Conservation (phyloP, 2,797 vertebrate species). For the Rhynchonycteris naso region DNA sequence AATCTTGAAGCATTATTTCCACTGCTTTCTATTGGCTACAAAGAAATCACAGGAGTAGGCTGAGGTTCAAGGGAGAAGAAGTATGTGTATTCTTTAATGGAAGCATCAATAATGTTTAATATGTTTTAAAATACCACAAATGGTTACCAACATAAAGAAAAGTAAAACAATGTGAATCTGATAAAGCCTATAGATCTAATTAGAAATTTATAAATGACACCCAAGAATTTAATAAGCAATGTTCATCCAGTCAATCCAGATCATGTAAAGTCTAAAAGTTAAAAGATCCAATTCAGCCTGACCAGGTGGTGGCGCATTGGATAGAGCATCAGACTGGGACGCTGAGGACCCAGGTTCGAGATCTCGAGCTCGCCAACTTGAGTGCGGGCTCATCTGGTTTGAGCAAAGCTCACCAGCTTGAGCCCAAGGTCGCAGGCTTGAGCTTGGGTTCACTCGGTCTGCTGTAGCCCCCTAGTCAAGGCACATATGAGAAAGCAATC, state of each 20-base stretch:
- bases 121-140: constrained; percentile 1
- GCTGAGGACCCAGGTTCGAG: too few relatives aligned
- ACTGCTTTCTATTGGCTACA: background rate
- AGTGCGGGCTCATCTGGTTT: too few relatives aligned
- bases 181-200: background rate
- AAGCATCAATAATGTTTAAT: background rate
- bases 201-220: background rate
- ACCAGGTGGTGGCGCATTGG: too few relatives aligned
- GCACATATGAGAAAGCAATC: too few relatives aligned
- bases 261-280: background rate
- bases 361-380: too few relatives aligned
- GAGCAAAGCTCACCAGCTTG: too few relatives aligned
- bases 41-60: background rate
- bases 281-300: background rate
- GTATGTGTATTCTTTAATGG: background rate
- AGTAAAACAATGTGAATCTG: background rate
- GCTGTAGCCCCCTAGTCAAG: too few relatives aligned
- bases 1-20: background rate
- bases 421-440: too few relatives aligned
- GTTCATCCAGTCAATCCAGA: background rate
- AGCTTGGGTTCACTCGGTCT: too few relatives aligned
- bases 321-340: too few relatives aligned
- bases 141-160: background rate
- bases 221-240: background rate
- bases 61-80: background rate